A percentile compares a stretch with the other conserved stretches of the same genome.
Evolutionary conservation across 2,797 vertebrate genomes (phyloP).

Genomic region (Enteromius afrohamiltoni): DNA sequence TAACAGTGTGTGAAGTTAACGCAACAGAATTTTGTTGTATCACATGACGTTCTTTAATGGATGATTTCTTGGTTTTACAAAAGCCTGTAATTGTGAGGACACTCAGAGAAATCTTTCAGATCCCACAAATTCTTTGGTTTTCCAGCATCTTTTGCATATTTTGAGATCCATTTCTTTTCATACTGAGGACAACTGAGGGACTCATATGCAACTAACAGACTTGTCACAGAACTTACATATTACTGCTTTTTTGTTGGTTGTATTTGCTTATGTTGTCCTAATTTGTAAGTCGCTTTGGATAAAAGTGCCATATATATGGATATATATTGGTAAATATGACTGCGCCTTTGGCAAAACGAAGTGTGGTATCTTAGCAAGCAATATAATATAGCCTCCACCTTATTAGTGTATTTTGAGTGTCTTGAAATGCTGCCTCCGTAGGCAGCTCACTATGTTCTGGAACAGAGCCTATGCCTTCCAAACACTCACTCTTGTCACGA

Average conservation of each 20-base stretch:
- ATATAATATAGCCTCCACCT: neutral
- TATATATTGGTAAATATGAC: neutral
- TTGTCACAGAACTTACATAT: too few relatives aligned
- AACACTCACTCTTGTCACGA: slow-evolving; percentile 14
- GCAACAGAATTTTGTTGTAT: neutral
- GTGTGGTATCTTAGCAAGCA: neutral
- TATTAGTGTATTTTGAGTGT: neutral
- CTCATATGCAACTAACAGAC: too few relatives aligned
- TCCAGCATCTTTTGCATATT: too few relatives aligned
- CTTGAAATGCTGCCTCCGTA: slow-evolving; percentile 1
- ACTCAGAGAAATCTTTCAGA: too few relatives aligned
- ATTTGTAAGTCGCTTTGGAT: too few relatives aligned
- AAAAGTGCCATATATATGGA: too few relatives aligned
- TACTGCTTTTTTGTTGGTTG: too few relatives aligned
- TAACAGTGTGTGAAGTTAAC: neutral
- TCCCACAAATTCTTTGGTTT: too few relatives aligned
- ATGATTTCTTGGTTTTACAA: neutral
- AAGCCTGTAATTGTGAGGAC: neutral
- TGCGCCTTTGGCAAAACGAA: neutral
- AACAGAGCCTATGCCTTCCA: slow-evolving; percentile 1
- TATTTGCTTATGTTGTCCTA: too few relatives aligned
- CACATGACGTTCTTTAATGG: neutral
- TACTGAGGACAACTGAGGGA: neutral
- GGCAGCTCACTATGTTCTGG: slow-evolving; percentile 13
- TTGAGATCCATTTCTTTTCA: neutral